A percentile compares a stretch with the other conserved stretches of the same genome.
Conservation (phyloP, 2,888 invertebrate genomes). For the Meiosimyza platycephala region DNA sequence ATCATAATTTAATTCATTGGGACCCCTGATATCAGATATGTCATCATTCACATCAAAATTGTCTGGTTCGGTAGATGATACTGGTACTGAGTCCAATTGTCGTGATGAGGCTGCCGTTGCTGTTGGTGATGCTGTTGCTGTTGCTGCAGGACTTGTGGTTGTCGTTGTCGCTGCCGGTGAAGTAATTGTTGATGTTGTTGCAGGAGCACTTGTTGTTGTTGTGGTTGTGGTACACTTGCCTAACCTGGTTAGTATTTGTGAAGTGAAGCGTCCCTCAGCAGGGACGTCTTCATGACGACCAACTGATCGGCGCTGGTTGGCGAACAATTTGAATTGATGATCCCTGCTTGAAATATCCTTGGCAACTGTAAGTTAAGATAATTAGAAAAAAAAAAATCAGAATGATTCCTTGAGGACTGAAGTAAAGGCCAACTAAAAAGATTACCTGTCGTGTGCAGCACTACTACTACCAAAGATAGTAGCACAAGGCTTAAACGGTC, state of each 20-base stretch:
- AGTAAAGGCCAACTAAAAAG: background rate
- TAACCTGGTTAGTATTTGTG: slow-evolving; percentile 48
- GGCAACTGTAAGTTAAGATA: slow-evolving; percentile 21
- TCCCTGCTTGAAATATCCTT: slow-evolving; percentile 28
- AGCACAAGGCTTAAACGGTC: slow-evolving; percentile 37
- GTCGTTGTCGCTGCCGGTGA: too few relatives aligned
- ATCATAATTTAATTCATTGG: background rate
- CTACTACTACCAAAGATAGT: slow-evolving; percentile 41
- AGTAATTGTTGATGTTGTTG: slow-evolving; percentile 5
- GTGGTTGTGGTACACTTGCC: slow-evolving; percentile 41
- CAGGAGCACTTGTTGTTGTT: slow-evolving; percentile 35
- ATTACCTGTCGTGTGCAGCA: slow-evolving; percentile 44
- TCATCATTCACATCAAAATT: background rate
- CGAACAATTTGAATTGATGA: slow-evolving; percentile 39
- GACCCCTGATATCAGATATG: background rate
- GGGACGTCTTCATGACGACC: slow-evolving; percentile 44
- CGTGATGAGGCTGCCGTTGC: background rate
- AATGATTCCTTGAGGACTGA: too few relatives aligned
- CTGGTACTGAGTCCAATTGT: background rate
- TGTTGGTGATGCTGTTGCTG: background rate
- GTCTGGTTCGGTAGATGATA: background rate
- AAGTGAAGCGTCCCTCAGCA: slow-evolving; percentile 51
- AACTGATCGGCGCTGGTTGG: slow-evolving; percentile 35
- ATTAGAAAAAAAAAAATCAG: background rate
- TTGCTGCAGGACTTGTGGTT: too few relatives aligned